These are phyloP conservation scores for Helobdella robusta DNA, from an alignment of 2,888 invertebrate species.

Conservation along the genomic window DNA sequence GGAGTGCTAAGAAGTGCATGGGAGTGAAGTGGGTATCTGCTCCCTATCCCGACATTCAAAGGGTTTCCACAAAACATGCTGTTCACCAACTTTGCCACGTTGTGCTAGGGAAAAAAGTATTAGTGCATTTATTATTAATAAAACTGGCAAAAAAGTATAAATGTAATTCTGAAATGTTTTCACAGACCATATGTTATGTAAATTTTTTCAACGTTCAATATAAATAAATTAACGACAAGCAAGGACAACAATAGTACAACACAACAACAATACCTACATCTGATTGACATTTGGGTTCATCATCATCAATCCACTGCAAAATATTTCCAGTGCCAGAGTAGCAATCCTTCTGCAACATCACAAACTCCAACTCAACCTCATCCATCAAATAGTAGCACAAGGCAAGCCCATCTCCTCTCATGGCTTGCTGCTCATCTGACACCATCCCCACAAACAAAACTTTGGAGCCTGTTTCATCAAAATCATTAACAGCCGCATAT, in stretches of 20 bases:
- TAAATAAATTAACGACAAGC: too few species aligned
- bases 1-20: slow-evolving; percentile 15
- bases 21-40: slow-evolving; percentile 28
- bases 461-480: slow-evolving; percentile 26
- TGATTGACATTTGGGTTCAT: slow-evolving; percentile 22
- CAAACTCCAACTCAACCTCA: slow-evolving; percentile 29
- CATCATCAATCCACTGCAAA: slow-evolving; percentile 31
- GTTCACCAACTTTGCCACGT: slow-evolving; percentile 26
- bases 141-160: neutral
- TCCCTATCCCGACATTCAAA: slow-evolving; percentile 30
- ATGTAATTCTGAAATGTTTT: too few species aligned
- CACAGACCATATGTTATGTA: too few species aligned
- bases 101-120: slow-evolving; percentile 13
- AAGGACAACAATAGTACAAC: neutral
- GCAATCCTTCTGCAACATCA: slow-evolving; percentile 32
- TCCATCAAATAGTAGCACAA: slow-evolving; percentile 34
- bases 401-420: slow-evolving; percentile 24
- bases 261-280: slow-evolving; percentile 28
- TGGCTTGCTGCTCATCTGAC: neutral
- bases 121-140: neutral
- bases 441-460: slow-evolving; percentile 30
- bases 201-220: too few species aligned
- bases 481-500: too few species aligned
- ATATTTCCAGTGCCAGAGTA: slow-evolving; percentile 31
- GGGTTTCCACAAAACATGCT: slow-evolving; percentile 31